phyloP scores from a whole-genome alignment of 2,888 invertebrate species.

The Embidobia sp. region DNA sequence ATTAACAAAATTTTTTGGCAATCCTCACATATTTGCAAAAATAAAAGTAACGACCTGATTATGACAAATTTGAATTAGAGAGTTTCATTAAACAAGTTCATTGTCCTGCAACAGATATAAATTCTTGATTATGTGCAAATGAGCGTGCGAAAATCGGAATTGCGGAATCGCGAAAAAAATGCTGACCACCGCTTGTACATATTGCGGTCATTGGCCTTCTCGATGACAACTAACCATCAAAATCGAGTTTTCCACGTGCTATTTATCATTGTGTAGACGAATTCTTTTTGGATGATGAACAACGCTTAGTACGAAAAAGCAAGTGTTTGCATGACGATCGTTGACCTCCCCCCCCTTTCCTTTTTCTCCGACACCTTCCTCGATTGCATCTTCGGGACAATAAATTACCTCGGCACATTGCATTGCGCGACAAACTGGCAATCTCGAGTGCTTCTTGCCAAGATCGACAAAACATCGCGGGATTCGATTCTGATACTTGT shows the following conservation, averaged over 20 bases:
- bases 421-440: conserved; percentile 65
- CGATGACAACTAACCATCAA: conserved; percentile 18
- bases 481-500: conserved; percentile 22
- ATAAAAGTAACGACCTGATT: conserved; percentile 21
- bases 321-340: conserved; percentile 55
- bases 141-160: conserved; percentile 54
- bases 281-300: conserved; percentile 10
- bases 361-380: conserved; percentile 62
- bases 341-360: conserved; percentile 65
- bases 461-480: conserved; percentile 49
- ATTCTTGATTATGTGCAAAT: conserved; percentile 61
- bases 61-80: conserved; percentile 40
- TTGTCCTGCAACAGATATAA: conserved; percentile 40
- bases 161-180: conserved; percentile 60
- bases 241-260: conserved; percentile 12
- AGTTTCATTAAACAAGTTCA: conserved; percentile 52
- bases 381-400: conserved; percentile 67
- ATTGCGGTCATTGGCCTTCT: conserved; percentile 49
- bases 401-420: conserved; percentile 69
- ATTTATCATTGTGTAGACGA: neutral
- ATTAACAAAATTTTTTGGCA: too few relatives aligned
- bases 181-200: conserved; percentile 48
- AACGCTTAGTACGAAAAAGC: conserved; percentile 45
- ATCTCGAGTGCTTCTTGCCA: conserved; percentile 56
- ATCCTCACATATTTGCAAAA: too few relatives aligned